Evolutionary conservation across 2,113 vertebrate genomes (phyloP), one percentile per base, ranked within the genome.

Genomic region (Mesembrinibis cayennensis): DNA sequence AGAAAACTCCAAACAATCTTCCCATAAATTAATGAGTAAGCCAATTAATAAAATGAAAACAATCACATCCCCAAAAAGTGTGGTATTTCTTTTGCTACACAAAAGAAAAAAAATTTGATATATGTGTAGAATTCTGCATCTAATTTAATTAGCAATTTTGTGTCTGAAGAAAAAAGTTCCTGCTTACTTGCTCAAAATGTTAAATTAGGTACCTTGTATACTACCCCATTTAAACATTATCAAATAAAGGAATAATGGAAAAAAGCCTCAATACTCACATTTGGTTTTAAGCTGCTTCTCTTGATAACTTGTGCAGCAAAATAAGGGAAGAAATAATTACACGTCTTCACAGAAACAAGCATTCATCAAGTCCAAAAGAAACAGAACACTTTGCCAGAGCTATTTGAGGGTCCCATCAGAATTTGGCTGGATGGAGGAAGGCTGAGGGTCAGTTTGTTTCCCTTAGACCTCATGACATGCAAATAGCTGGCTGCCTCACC

Each of bases 221-320:
- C 20, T 14, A 73, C 42, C 8, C 79, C 9, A 25, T 15, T 93
- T 82, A 95, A 89, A 87, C 42, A 73, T 81, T 87, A 45, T 47
- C 18, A 96, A 27, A 66, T 74, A 96, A 92, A 95, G 78, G 21
- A 91, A 93, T 56, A 85, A 71, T 0, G 3, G 63, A 81, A 94
- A 93, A 81, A 62, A 93, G 29, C 16, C 42, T 52, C 45, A 83
- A 90, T 97, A 98, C 98, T 98, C 95, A 98, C 98, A 72, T 96
- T 95, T 81, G 55, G 86, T 73, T 94, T 86, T 71, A 87, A 94
- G 94, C 83, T 79, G 85, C 92, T 97, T 92, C 96, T 97, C 95
- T 81, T 49, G 72, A 79, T 90, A 73, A 92, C 69, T 96, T 87
- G 83, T 23, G 11, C 20, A 96, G 82, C 55, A 87, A 94, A 93